Percentiles rank a stretch among this genome's conserved stretches.
phyloP scores from a whole-genome alignment of 2,113 vertebrate genomes.

The Oophaga pumilio region DNA sequence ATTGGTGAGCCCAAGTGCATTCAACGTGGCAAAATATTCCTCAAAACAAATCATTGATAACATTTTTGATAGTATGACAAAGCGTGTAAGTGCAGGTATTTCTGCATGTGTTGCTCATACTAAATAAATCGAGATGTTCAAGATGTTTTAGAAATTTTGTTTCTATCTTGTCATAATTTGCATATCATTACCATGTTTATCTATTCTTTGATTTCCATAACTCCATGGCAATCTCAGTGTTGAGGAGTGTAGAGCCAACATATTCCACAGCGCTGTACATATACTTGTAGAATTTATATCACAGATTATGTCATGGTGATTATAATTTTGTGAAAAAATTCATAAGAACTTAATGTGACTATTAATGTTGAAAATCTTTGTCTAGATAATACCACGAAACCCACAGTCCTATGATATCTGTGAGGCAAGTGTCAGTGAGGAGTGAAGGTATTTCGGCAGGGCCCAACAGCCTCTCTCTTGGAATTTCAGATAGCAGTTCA shows the following conservation, averaged over 20 bases:
- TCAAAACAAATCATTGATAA: too few relatives aligned
- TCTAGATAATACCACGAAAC: slow-evolving; percentile 50
- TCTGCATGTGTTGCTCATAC: too few relatives aligned
- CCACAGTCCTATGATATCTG: slow-evolving; percentile 62
- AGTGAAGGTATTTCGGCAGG: slow-evolving; percentile 65
- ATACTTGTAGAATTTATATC: background rate
- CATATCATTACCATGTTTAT: too few relatives aligned
- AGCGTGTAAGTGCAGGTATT: too few relatives aligned
- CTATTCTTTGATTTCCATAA: too few relatives aligned
- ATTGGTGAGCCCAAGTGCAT: too few relatives aligned
- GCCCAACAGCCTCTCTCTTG: slow-evolving; percentile 62
- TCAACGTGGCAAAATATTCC: too few relatives aligned
- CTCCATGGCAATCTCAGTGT: too few relatives aligned
- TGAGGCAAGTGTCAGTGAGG: slow-evolving; percentile 61
- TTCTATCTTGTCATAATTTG: too few relatives aligned
- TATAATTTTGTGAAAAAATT: background rate
- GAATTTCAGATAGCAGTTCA: slow-evolving; percentile 77
- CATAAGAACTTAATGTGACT: background rate
- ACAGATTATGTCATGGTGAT: background rate
- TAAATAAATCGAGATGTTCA: too few relatives aligned
- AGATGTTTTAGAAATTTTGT: too few relatives aligned
- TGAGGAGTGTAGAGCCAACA: background rate
- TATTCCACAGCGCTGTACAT: background rate
- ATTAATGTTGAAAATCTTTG: background rate
- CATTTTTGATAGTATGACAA: too few relatives aligned